Evolutionary conservation across 2,888 invertebrate species (phyloP), one percentile per base, ranked within the genome.

Genomic region (Chrysolina oricalcia): DNA sequence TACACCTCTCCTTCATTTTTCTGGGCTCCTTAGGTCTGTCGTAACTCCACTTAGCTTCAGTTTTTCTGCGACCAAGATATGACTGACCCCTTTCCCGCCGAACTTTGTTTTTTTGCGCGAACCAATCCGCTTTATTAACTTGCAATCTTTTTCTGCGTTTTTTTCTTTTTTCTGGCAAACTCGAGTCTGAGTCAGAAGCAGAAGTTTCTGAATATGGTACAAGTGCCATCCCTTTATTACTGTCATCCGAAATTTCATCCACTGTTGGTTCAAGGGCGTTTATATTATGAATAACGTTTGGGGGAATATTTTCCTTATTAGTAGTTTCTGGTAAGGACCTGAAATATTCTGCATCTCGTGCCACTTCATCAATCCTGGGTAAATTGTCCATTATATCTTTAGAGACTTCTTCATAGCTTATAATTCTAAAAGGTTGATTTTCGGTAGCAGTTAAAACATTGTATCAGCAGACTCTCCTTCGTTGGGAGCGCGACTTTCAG

Each of bases 11-110:
- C 64, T 71, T 74, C 53, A 76, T 76, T n/a, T 50, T 67, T 65
- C 71, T 65, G 63, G 73, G 73, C 46, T 71, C 50, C 53, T 71
- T 71, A 46, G 68, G 73, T 48, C 13, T 68, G n/a, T 74, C 71
- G 53, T 76, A 76, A 71, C n/a, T 43, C 76, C 73, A 76, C 68
- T 68, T 76, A 27, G 48, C 71, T 15, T 73, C 53, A 73, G 62
- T 76, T 68, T 74, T 74, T 71, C 64, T 21, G 23, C 73, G 70
- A 56, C 76, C 76, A 62, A 70, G 63, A 70, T 77, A 77, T 59
- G 69, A 56, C 53, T 69, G 69, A 48, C 74, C 77, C 21, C 21
- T 74, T 78, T 75, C 73, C 63, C 75, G 53, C 19, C 68, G 73
- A 63, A 59, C 56, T 70, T 75, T 73, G 70, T 77, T 75, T 66